Evolutionary conservation across 2,797 vertebrate species (phyloP), one percentile per base, ranked within the genome.

Genomic region (Gymnothorax reevesii): DNA sequence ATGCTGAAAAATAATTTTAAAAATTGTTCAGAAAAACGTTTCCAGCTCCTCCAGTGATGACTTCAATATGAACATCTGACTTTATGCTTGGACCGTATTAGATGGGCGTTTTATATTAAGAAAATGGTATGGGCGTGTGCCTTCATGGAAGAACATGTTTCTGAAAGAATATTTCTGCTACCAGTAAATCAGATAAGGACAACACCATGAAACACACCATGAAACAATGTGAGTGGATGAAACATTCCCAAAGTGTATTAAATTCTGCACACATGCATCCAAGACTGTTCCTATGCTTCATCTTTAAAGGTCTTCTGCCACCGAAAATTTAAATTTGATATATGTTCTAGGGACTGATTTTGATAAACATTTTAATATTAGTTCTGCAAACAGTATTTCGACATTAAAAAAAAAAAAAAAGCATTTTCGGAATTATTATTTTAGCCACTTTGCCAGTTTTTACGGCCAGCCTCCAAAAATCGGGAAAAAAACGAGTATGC

Each of bases 251-350:
- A 66, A 7, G 20, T 42, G 20, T 2, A 4, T 49, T 0, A 7
- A 9, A 54, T 79, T 17, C 49, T 79, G 49, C 22, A 20, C 42
- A 0, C 75, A 77, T 71, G 52, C 42, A 57, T 49, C 20, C 87
- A 55, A 17, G 80, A 87, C 49, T 62, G 12, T 15, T 59, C 79
- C 42, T 60, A 84, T 60, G 57, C 49, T 66, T 69, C 8, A 86
- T 89, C 85, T 87, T 85, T 59, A 82, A 88, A 84, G 89, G 88
- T 85, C 22, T 73, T 83, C 87, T 57, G 86, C n/a, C n/a, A n/a
- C n/a, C n/a, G n/a, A n/a, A n/a, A n/a, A n/a, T n/a, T n/a, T n/a
- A n/a, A n/a, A n/a, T n/a, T n/a, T n/a, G n/a, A n/a, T n/a, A n/a
- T n/a, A n/a, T n/a, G n/a, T n/a, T n/a, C n/a, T n/a, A n/a, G n/a